These are phyloP conservation scores for Lathronympha strigana DNA, from an alignment of 2,888 invertebrate genomes.

Conservation along the genomic window DNA sequence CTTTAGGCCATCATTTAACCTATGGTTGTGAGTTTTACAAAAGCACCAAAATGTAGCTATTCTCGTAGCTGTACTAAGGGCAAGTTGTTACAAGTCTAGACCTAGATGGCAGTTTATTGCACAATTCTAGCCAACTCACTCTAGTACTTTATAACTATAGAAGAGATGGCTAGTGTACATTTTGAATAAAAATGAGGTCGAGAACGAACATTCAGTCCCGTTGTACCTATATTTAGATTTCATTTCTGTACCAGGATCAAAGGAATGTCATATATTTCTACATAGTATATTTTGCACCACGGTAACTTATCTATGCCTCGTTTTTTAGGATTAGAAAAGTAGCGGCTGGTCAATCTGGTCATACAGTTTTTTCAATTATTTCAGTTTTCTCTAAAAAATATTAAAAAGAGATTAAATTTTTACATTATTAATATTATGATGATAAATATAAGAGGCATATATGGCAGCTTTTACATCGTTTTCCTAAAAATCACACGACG, in stretches of 20 bases:
- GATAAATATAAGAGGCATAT: too few relatives aligned
- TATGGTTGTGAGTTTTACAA: background rate
- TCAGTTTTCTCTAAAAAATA: too few relatives aligned
- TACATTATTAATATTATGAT: too few relatives aligned
- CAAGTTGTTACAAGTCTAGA: background rate
- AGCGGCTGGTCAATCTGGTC: too few relatives aligned
- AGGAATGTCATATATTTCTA: too few relatives aligned
- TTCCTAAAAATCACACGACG: too few relatives aligned
- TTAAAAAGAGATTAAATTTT: too few relatives aligned
- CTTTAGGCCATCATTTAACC: slow-evolving; percentile 19
- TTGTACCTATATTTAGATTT: background rate
- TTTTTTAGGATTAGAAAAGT: too few relatives aligned
- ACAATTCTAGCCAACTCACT: background rate
- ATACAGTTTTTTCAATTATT: too few relatives aligned
- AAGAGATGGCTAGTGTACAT: background rate
- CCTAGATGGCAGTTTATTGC: background rate
- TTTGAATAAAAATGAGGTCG: too few relatives aligned
- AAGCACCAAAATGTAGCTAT: slow-evolving; percentile 6
- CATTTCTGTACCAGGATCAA: background rate
- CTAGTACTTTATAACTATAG: background rate
- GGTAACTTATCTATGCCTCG: background rate
- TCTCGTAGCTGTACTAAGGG: background rate
- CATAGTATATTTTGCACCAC: background rate
- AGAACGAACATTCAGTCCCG: background rate
- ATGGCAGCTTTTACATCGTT: too few relatives aligned